Conservation (phyloP, 2,888 invertebrate species). For the Cosmopolites sordidus region DNA sequence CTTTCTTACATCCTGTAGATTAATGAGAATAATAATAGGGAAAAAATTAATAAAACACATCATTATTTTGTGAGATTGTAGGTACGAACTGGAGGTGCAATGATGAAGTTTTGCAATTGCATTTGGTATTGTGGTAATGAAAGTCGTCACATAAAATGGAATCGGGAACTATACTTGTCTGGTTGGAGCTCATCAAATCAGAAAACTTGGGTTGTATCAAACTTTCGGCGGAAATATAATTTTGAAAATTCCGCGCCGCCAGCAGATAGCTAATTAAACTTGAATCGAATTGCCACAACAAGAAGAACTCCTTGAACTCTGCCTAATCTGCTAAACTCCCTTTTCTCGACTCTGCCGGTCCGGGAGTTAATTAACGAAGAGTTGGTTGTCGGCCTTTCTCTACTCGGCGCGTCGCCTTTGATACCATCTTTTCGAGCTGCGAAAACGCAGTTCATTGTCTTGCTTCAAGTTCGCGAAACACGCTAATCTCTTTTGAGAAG, state of each 20-base stretch:
- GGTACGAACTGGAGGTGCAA: neutral
- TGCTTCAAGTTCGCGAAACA: slow-evolving; percentile 7
- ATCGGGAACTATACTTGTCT: no score
- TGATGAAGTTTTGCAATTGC: neutral
- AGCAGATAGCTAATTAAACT: slow-evolving; percentile 22
- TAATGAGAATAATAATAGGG: neutral
- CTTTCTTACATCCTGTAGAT: neutral
- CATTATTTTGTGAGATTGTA: no score
- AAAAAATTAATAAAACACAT: no score
- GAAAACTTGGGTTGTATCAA: slow-evolving; percentile 18
- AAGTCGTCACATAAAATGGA: no score
- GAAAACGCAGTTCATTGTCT: slow-evolving; percentile 18
- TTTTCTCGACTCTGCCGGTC: slow-evolving; percentile 12
- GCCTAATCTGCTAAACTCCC: slow-evolving; percentile 19
- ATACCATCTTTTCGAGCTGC: slow-evolving; percentile 16
- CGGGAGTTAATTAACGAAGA: slow-evolving; percentile 21
- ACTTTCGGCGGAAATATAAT: slow-evolving; percentile 21
- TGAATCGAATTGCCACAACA: slow-evolving; percentile 24
- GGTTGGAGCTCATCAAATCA: slow-evolving; percentile 13
- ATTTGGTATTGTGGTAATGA: neutral
- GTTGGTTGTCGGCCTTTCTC: slow-evolving; percentile 12
- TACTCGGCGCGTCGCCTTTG: slow-evolving; percentile 8
- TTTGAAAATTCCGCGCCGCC: slow-evolving; percentile 19
- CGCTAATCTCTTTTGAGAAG: slow-evolving; percentile 8
- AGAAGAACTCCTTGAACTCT: slow-evolving; percentile 17